These are phyloP conservation scores for Osedax fenrisi DNA, from an alignment of 2,888 invertebrate species.

Conservation along the genomic window DNA sequence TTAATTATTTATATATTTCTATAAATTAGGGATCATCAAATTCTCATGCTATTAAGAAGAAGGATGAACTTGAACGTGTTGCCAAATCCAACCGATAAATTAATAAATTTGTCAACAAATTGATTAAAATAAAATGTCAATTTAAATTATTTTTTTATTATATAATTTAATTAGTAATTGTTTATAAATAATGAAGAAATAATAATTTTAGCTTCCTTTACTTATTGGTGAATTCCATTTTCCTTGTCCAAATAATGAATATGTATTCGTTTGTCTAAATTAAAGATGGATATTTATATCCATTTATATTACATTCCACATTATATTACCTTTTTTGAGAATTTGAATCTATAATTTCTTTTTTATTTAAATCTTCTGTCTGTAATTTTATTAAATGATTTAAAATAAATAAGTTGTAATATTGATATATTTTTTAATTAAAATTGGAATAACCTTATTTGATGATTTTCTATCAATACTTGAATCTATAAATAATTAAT, in stretches of 20 bases:
- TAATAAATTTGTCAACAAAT: neutral
- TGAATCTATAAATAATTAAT: too few relatives aligned
- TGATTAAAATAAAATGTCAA: neutral
- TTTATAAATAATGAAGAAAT: neutral
- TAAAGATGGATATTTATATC: neutral
- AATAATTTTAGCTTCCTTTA: neutral
- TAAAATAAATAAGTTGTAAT: too few relatives aligned
- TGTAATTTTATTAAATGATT: too few relatives aligned
- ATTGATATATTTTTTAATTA: too few relatives aligned
- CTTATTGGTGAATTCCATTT: neutral
- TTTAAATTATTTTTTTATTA: neutral
- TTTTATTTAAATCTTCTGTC: too few relatives aligned
- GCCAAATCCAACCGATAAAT: slow-evolving; percentile 98
- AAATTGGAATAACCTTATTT: too few relatives aligned
- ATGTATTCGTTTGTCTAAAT: neutral
- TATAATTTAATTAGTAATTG: neutral
- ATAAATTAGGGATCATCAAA: slow-evolving; percentile 77
- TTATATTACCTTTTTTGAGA: too few relatives aligned
- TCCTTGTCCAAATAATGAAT: neutral
- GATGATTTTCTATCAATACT: too few relatives aligned
- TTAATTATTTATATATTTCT: slow-evolving; percentile 32
- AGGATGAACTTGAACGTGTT: slow-evolving; percentile 99
- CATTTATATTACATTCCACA: too few relatives aligned
- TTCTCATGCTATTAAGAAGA: slow-evolving; percentile 99
- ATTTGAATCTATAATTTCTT: too few relatives aligned